These are phyloP conservation scores for Bombus consobrinus DNA, from an alignment of 1,140 invertebrate species.

Conservation along the genomic window DNA sequence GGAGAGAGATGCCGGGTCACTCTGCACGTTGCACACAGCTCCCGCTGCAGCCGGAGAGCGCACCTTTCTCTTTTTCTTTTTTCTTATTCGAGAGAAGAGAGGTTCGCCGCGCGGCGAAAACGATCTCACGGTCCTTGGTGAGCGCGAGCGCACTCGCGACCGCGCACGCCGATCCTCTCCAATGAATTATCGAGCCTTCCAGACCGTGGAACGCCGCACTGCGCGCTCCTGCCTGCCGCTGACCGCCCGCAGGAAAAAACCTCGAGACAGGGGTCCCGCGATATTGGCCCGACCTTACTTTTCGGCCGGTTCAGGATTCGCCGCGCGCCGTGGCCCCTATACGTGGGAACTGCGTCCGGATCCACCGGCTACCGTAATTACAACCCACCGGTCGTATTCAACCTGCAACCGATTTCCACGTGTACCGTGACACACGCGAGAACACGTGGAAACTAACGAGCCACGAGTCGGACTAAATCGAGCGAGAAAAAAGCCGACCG, in stretches of 20 bases:
- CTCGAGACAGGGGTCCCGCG: slow-evolving; percentile 32
- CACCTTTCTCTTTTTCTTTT: slow-evolving; percentile 63
- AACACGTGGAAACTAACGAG: slow-evolving; percentile 18
- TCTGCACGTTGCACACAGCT: slow-evolving; percentile 47
- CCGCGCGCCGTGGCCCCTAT: neutral
- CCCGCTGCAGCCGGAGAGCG: slow-evolving; percentile 33
- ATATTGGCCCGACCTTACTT: slow-evolving; percentile 43
- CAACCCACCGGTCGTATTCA: neutral
- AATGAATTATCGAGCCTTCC: slow-evolving; percentile 68
- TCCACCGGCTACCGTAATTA: slow-evolving; percentile 40
- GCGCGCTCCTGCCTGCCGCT: neutral
- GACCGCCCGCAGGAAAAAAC: slow-evolving; percentile 53
- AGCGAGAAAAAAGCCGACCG: neutral
- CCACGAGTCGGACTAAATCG: neutral
- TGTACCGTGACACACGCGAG: neutral
- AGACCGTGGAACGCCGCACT: slow-evolving; percentile 43
- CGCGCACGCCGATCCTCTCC: slow-evolving; percentile 49
- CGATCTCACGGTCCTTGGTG: slow-evolving; percentile 64
- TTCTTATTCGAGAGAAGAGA: slow-evolving; percentile 52
- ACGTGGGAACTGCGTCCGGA: slow-evolving; percentile 32
- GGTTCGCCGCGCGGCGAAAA: slow-evolving; percentile 54
- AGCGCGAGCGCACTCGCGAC: neutral
- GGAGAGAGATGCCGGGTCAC: slow-evolving; percentile 54
- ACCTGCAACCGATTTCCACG: neutral
- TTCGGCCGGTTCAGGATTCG: slow-evolving; percentile 43